Evolutionary conservation across 2,113 vertebrate species (phyloP), one percentile per base, ranked within the genome.

Genomic region (Caranx melampygus): DNA sequence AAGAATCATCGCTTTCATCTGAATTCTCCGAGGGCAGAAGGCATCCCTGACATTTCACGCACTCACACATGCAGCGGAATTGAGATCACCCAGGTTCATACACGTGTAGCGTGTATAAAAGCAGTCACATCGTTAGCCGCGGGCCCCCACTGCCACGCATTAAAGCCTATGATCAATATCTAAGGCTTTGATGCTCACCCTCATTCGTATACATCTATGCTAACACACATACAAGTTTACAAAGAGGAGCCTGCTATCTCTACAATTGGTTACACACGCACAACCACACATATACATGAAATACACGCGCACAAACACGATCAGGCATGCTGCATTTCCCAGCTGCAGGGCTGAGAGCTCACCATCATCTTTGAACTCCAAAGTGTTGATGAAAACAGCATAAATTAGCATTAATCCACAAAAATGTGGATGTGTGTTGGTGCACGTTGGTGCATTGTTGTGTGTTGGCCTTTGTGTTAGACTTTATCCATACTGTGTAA

Each of bases 331-430:
- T 61, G 54, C 34, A 3, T 70, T 21, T 5, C 15, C 57, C 61
- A 72, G 79, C 79, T 60, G 40, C 0, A 35, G 42, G 40, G 64
- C 70, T 65, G 3, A 26, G 44, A 21, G 67, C 52, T 59, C 71
- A 6, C 15, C 0, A 31, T 58, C n/a, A 59, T 64, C 83, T 88
- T 71, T 76, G 34, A 88, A 91, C 77, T 60, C 35, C 59, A 72
- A 68, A 61, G 62, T 51, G 26, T 44, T 70, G 61, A 73, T 68
- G 33, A 44, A 78, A 83, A 80, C 55, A 47, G 70, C 62, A 57
- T 61, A 72, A 78, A 89, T 89, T 72, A 57, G 75, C 79, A 81
- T 63, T 70, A 87, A 87, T 66, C 72, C 47, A 57, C 60, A 66
- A 47, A 66, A 47, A 45, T 3, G 64, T 31, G 70, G n/a, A 6